Conservation (phyloP, 2,888 invertebrate species). For the Acholoe squamosa region DNA sequence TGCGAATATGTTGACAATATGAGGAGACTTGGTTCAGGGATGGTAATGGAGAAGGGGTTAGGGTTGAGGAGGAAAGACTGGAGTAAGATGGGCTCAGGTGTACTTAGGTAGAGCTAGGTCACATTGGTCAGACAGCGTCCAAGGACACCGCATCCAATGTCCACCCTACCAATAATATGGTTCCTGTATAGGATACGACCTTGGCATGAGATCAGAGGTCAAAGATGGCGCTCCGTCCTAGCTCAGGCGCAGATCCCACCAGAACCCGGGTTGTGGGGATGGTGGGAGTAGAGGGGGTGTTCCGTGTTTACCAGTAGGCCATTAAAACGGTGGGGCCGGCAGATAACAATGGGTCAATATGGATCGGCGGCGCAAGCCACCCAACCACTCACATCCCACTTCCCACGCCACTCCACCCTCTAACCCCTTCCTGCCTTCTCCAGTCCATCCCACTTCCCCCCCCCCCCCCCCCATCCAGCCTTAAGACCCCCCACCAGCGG, state of each 20-base stretch:
- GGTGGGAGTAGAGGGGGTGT: too few relatives aligned
- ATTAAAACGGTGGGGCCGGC: too few relatives aligned
- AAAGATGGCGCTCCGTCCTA: neutral
- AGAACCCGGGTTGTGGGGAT: too few relatives aligned
- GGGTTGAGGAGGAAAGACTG: neutral
- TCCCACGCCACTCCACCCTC: neutral
- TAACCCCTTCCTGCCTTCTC: neutral
- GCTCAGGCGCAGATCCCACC: too few relatives aligned
- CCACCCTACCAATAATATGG: neutral
- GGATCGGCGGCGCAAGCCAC: too few relatives aligned
- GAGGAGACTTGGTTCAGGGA: neutral
- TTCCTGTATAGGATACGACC: neutral
- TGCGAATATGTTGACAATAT: too few relatives aligned
- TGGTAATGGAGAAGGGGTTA: neutral
- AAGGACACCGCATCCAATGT: neutral
- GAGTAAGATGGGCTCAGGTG: neutral
- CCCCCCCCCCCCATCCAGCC: neutral
- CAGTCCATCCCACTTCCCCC: neutral
- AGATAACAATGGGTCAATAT: too few relatives aligned
- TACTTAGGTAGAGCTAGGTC: constrained; percentile 3
- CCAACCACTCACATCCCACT: too few relatives aligned
- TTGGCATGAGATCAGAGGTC: neutral
- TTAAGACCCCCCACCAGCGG: neutral
- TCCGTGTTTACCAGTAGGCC: too few relatives aligned
- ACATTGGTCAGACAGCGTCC: neutral